phyloP scores from a whole-genome alignment of 2,888 invertebrate genomes.

The Heterodera filipjevi region DNA sequence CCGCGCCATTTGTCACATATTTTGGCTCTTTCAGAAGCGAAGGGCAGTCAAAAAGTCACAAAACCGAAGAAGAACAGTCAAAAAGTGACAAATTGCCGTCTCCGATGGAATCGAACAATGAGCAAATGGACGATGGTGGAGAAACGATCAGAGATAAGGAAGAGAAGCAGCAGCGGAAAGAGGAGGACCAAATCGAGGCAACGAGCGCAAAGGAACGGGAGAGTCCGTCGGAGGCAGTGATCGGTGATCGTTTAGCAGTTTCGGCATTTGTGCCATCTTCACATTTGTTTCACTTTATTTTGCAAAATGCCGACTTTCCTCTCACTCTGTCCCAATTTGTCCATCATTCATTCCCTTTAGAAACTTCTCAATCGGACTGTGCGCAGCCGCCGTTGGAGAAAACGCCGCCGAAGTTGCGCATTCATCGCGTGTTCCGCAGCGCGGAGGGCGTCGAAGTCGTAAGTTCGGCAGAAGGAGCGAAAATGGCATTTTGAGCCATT shows the following conservation, averaged over 20 bases:
- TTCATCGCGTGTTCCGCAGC: neutral
- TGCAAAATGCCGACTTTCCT: neutral
- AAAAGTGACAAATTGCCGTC: neutral
- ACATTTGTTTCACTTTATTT: neutral
- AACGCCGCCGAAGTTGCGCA: neutral
- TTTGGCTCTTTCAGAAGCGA: neutral
- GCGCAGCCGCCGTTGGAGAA: neutral
- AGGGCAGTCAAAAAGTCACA: too few species aligned
- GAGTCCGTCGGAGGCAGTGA: neutral
- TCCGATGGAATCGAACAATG: neutral
- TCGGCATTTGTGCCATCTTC: neutral
- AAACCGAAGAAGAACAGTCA: too few species aligned
- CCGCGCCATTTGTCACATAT: too few species aligned
- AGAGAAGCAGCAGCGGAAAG: neutral
- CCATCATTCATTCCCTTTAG: neutral
- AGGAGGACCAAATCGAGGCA: neutral
- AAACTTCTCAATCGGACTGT: neutral
- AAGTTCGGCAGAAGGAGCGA: neutral
- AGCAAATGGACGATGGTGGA: neutral
- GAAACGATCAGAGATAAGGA: neutral
- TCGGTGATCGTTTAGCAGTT: neutral
- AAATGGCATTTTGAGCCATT: neutral
- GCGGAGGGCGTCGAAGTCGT: conserved; percentile 9
- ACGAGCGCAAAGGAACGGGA: neutral
- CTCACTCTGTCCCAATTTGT: neutral